phyloP scores from a whole-genome alignment of 2,113 vertebrate genomes.

The Isichthys henryi region DNA sequence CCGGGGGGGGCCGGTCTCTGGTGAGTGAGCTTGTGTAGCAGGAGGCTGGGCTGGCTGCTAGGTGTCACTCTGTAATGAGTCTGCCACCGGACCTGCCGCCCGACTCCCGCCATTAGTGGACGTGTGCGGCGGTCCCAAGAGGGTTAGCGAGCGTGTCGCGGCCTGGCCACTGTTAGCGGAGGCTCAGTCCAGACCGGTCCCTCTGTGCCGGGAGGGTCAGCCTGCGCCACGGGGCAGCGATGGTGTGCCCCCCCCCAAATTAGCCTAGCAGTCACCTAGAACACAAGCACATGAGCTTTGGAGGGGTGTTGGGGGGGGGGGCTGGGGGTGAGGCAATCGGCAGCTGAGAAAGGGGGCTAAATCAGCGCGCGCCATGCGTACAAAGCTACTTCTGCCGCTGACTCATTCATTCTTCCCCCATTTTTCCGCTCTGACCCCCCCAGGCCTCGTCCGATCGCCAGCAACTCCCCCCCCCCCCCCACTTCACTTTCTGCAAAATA shows the following conservation, averaged over 20 bases:
- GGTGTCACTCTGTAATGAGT: constrained; percentile 14
- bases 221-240: background rate
- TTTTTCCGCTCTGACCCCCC: background rate
- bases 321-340: too few species aligned
- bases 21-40: background rate
- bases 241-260: background rate
- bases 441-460: background rate
- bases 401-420: background rate
- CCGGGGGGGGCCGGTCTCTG: background rate
- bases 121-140: background rate
- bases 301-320: too few species aligned
- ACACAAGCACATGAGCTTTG: background rate
- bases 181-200: background rate
- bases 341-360: background rate
- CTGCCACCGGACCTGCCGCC: background rate
- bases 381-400: background rate
- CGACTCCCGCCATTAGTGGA: background rate
- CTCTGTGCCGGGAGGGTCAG: background rate
- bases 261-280: background rate
- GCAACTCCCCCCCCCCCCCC: background rate
- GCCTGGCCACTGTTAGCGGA: constrained; percentile 4
- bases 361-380: background rate
- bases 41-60: constrained; percentile 4
- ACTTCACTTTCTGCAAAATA: background rate
- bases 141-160: background rate